Evolutionary conservation across 2,113 vertebrate species (phyloP).

Genomic region (Alethe castanea): DNA sequence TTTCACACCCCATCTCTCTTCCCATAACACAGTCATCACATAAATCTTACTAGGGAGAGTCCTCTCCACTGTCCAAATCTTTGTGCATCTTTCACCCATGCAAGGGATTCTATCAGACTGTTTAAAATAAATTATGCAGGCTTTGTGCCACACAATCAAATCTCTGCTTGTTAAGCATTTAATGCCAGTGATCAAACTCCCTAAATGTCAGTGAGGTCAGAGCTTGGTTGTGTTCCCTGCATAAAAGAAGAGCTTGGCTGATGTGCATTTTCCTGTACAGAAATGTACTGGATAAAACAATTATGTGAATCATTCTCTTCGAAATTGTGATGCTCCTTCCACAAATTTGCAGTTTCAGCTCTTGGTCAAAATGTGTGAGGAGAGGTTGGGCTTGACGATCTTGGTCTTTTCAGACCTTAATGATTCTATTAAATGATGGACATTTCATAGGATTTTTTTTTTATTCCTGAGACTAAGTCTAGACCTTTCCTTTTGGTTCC

Average conservation of each 20-base stretch:
- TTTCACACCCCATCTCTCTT: background rate
- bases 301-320: background rate
- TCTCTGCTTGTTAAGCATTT: slow-evolving; percentile 56
- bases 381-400: background rate
- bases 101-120: slow-evolving; percentile 21
- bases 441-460: background rate
- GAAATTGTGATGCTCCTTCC: background rate
- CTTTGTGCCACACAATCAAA: slow-evolving; percentile 34
- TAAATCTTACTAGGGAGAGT: background rate
- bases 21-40: background rate
- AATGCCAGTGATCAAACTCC: slow-evolving; percentile 18
- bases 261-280: background rate
- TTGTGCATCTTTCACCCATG: background rate
- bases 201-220: slow-evolving; percentile 26
- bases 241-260: background rate
- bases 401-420: background rate
- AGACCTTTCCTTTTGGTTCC: background rate
- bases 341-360: background rate
- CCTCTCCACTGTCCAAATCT: background rate
- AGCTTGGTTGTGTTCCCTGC: background rate
- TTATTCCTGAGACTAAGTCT: background rate
- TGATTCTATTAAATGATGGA: background rate
- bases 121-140: slow-evolving; percentile 48
- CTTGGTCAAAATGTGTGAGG: background rate
- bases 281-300: background rate